Evolutionary conservation across 2,797 vertebrate genomes (phyloP).

Genomic region (Ctenopoma multispine): DNA sequence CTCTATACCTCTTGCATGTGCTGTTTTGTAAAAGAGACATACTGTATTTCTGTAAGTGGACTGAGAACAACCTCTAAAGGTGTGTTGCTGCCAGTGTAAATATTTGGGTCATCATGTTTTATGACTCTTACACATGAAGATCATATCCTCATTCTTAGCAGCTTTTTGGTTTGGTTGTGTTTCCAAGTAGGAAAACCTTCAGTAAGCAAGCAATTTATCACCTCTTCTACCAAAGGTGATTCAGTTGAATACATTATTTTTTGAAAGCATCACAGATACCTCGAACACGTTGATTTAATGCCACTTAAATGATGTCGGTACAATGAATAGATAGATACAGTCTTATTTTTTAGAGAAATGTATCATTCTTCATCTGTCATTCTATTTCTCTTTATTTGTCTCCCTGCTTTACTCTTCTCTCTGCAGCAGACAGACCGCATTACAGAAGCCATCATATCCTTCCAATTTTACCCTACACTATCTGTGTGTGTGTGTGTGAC

Average conservation of each 20-base stretch:
- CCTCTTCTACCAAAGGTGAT: not conserved
- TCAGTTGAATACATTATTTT: too few relatives aligned
- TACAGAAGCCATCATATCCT: slow-evolving; percentile 21
- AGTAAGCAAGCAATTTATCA: too few relatives aligned
- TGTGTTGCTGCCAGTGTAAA: too few relatives aligned
- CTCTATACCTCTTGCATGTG: not conserved
- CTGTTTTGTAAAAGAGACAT: not conserved
- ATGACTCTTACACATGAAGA: not conserved
- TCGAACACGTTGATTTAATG: not conserved
- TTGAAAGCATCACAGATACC: not conserved
- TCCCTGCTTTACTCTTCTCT: not conserved
- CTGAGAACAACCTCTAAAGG: too few relatives aligned
- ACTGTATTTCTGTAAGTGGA: not conserved
- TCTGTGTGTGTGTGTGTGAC: slow-evolving; percentile 19
- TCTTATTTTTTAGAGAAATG: not conserved
- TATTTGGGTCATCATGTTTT: too few relatives aligned
- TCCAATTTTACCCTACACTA: slow-evolving; percentile 3
- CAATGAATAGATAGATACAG: not conserved
- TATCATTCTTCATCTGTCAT: slow-evolving; percentile 16
- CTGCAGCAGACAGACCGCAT: slow-evolving; percentile 19
- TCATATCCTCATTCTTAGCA: not conserved
- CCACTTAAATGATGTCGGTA: not conserved
- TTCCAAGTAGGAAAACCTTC: not conserved
- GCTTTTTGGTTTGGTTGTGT: not conserved
- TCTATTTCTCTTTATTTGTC: not conserved